Conservation (phyloP, 1,140 invertebrate genomes). For the Drosophila ananassae region DNA sequence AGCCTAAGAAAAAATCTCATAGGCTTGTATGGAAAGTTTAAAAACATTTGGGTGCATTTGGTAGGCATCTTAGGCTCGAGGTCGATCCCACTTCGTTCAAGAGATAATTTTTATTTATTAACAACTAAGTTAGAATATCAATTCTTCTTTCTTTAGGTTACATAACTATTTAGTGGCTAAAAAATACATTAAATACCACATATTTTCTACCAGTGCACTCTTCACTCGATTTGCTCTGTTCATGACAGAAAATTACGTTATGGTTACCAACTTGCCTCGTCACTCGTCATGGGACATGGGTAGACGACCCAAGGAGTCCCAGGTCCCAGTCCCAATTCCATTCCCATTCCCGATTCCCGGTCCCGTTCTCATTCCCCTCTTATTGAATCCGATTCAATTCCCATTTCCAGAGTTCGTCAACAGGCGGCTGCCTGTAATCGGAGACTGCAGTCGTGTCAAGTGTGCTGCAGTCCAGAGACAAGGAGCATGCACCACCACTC, state of each 20-base stretch:
- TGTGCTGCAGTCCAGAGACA: conserved; percentile 55
- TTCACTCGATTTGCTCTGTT: conserved; percentile 5
- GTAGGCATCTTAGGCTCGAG: too few species aligned
- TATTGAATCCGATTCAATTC: conserved; percentile 16
- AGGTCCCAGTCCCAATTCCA: conserved; percentile 29
- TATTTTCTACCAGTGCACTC: not conserved
- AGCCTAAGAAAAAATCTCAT: too few species aligned
- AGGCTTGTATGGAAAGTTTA: too few species aligned
- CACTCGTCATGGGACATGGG: conserved; percentile 56
- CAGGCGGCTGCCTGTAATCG: conserved; percentile 58
- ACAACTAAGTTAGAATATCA: not conserved
- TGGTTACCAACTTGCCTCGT: conserved; percentile 31
- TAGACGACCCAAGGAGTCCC: conserved; percentile 28
- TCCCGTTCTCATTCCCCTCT: conserved; percentile 8
- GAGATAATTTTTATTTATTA: not conserved
- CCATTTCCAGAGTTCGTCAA: conserved; percentile 47
- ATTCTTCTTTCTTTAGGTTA: too few species aligned
- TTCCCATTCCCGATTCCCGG: conserved; percentile 22
- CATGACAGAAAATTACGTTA: conserved; percentile 53
- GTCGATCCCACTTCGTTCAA: not conserved
- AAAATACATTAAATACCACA: too few species aligned
- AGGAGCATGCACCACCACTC: conserved; percentile 50
- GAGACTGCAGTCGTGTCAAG: conserved; percentile 73
- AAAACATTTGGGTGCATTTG: too few species aligned
- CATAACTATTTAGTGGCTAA: too few species aligned